Evolutionary conservation across 2,888 invertebrate genomes (phyloP).

Genomic region (Diadromus collaris): DNA sequence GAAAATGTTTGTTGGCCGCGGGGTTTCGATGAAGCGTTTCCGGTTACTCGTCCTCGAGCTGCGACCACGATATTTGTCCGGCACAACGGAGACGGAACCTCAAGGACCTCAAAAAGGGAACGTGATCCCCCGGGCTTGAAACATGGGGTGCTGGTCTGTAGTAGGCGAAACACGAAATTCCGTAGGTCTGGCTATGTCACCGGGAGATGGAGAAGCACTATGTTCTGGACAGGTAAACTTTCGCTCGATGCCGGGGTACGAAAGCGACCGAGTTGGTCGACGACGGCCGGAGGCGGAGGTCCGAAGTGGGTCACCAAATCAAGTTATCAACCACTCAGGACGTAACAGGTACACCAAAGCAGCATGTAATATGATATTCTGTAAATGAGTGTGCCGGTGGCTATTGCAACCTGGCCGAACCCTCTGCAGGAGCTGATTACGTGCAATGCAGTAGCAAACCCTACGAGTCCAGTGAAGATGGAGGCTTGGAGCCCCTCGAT

Average conservation of each 20-base stretch:
- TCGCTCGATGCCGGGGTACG: not conserved
- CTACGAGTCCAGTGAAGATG: too few species aligned
- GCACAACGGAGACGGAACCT: not conserved
- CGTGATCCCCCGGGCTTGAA: not conserved
- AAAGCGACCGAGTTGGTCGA: not conserved
- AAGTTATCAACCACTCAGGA: constrained; percentile 74
- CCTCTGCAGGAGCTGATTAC: not conserved
- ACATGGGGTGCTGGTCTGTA: not conserved
- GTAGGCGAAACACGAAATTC: not conserved
- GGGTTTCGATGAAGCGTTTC: not conserved
- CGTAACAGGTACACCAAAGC: constrained; percentile 73
- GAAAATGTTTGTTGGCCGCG: not conserved
- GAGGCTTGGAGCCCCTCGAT: too few species aligned
- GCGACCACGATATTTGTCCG: not conserved
- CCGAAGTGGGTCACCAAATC: constrained; percentile 73
- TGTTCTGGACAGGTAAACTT: too few species aligned
- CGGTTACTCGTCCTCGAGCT: not conserved
- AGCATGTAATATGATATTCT: constrained; percentile 70
- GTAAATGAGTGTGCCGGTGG: constrained; percentile 64
- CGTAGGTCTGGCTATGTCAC: not conserved
- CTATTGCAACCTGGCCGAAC: constrained; percentile 1
- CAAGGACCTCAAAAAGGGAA: not conserved
- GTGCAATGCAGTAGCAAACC: not conserved
- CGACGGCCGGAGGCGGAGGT: constrained; percentile 55
- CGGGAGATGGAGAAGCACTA: not conserved